Percentiles rank a stretch among this genome's conserved stretches.
Evolutionary conservation across 1,140 invertebrate genomes (phyloP).

Genomic region (Temnothorax longispinosus): DNA sequence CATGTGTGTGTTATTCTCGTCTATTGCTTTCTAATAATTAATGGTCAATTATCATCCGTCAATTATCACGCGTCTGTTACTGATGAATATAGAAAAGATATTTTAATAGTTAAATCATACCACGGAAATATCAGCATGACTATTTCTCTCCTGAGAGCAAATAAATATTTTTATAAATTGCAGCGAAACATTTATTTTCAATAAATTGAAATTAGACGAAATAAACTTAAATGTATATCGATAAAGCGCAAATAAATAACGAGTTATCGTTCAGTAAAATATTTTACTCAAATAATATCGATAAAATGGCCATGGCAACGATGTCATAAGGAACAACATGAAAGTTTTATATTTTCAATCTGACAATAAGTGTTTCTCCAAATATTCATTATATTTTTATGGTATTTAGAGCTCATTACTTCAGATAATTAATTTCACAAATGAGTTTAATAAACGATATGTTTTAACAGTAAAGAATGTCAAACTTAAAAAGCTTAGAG

Average conservation of each 20-base stretch:
- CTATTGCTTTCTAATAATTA: not conserved
- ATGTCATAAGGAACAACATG: not conserved
- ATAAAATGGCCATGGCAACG: not conserved
- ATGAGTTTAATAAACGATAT: not conserved
- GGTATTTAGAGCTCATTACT: not conserved
- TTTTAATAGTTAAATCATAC: not conserved
- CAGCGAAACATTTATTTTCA: conserved; percentile 27
- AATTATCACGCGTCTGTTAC: not conserved
- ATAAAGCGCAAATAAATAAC: conserved; percentile 30
- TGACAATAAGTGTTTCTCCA: not conserved
- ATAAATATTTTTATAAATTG: conserved; percentile 23
- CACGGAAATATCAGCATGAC: not conserved
- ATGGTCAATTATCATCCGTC: not conserved
- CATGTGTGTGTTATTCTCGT: not conserved
- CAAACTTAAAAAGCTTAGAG: conserved; percentile 31
- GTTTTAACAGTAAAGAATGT: not conserved
- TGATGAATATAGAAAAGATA: not conserved
- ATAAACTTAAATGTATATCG: not conserved
- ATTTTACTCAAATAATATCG: conserved; percentile 21
- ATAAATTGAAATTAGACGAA: not conserved
- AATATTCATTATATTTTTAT: not conserved
- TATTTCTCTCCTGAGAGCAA: not conserved
- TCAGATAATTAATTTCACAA: not conserved
- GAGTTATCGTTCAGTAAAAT: conserved; percentile 16
- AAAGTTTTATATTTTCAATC: not conserved